Evolutionary conservation across 2,113 vertebrate species (phyloP), one percentile per base, ranked within the genome.

Genomic region (Dicaeum eximium): DNA sequence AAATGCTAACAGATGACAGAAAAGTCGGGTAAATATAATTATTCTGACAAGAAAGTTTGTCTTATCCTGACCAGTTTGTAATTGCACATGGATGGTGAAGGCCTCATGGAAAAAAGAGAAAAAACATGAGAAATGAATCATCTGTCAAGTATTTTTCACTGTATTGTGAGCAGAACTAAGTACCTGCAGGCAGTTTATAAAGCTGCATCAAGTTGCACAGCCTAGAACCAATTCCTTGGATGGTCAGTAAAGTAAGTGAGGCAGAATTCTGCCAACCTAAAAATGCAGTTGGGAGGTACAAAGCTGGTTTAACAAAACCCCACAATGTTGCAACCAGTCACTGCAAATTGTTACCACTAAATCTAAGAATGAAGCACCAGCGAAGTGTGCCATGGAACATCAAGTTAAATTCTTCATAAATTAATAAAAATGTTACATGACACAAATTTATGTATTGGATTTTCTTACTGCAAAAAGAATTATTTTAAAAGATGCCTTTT

Each of bases 401-500:
- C 93, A 84, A 92, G 79, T 66, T 86, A 96, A 93, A 92, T 64
- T 80, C 85, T 74, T 80, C 72, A 28, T 22, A 83, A 90, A 92
- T 93, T 95, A 92, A 88, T 93, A 73, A 80, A 94, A 89, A 89
- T 30, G 42, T 53, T 84, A 79, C 86, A 86, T n/a, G 65, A 50
- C 3, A 2, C 0, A 0, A 88, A 65, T 91, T 77, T 69, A 77
- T 87, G 42, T 21, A 84, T 80, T 92, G 40, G 35, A 44, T 89
- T 87, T 75, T 80, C 61, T 48, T 74, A 79, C 31, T 82, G 67
- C 11, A 80, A 88, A 94, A 94, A 83, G 56, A 92, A 90, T 83
- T 93, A 92, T 66, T 94, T 88, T 13, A 85, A 90, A 79, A 73
- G 57, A 75, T 77, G 73, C 28, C 38, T 69, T 95, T 96, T 94